Conservation (phyloP, 2,113 vertebrate species). For the Bucco capensis region DNA sequence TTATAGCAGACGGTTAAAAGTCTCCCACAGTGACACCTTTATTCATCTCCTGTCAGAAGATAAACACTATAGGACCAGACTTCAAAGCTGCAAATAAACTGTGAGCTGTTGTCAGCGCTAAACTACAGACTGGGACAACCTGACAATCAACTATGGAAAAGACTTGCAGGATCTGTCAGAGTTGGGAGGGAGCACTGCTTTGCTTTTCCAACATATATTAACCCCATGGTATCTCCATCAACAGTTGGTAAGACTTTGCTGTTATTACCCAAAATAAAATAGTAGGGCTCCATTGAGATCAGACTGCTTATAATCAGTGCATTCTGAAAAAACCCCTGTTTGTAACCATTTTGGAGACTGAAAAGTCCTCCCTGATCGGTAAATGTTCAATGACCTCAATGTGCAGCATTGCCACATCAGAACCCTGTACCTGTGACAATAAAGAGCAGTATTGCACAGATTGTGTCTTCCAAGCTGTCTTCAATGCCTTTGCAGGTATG, state of each 20-base stretch:
- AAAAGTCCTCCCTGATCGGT: not conserved
- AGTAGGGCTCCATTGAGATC: not conserved
- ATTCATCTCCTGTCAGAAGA: slow-evolving; percentile 83
- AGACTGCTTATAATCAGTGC: not conserved
- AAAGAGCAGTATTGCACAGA: slow-evolving; percentile 45
- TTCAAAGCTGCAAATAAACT: slow-evolving; percentile 78
- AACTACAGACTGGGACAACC: not conserved
- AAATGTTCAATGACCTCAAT: slow-evolving; percentile 17
- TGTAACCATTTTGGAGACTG: slow-evolving; percentile 37
- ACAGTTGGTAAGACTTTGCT: slow-evolving; percentile 64
- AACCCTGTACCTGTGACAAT: slow-evolving; percentile 64
- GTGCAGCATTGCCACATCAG: slow-evolving; percentile 9
- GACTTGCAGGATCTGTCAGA: not conserved
- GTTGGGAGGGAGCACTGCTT: slow-evolving; percentile 17
- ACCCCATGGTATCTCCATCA: slow-evolving; percentile 25
- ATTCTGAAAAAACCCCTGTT: not conserved
- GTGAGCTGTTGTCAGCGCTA: not conserved
- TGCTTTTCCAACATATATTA: slow-evolving; percentile 45
- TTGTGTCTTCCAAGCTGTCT: slow-evolving; percentile 39
- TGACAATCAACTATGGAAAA: slow-evolving; percentile 8
- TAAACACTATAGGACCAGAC: slow-evolving; percentile 76
- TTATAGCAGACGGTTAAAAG: slow-evolving; percentile 71
- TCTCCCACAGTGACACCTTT: slow-evolving; percentile 84
- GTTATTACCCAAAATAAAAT: not conserved
- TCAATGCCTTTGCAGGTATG: slow-evolving; percentile 12